phyloP scores from a whole-genome alignment of 2,888 invertebrate species.

The Nasonia oneida region DNA sequence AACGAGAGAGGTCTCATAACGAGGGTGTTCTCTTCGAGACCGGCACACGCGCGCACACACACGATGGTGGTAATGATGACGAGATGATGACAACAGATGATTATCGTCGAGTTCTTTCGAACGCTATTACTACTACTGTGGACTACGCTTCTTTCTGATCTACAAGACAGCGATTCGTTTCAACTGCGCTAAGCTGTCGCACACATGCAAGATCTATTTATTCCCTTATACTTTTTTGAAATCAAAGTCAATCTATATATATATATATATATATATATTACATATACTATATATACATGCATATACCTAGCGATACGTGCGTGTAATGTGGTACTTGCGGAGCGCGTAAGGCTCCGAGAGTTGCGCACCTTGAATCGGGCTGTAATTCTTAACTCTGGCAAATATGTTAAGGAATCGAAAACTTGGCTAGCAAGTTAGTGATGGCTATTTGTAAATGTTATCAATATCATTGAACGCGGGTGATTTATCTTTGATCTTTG shows the following conservation, averaged over 20 bases:
- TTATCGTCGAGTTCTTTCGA: constrained; percentile 54
- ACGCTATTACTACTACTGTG: constrained; percentile 52
- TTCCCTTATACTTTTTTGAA: constrained; percentile 65
- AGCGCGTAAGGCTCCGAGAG: constrained; percentile 52
- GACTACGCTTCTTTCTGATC: constrained; percentile 56
- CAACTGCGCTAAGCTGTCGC: constrained; percentile 70
- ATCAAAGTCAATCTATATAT: constrained; percentile 38
- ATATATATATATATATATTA: constrained; percentile 8
- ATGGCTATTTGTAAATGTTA: constrained; percentile 15
- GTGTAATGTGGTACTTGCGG: not conserved
- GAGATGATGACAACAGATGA: constrained; percentile 69
- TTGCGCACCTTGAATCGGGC: constrained; percentile 56
- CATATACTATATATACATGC: not conserved
- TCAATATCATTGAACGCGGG: constrained; percentile 19
- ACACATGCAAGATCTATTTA: constrained; percentile 76
- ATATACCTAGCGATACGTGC: constrained; percentile 27
- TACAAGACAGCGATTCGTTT: constrained; percentile 51
- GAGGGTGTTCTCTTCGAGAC: constrained; percentile 45
- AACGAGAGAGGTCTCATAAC: not conserved
- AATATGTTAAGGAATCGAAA: constrained; percentile 76
- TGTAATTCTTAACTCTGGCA: constrained; percentile 73
- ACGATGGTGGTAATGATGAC: constrained; percentile 39
- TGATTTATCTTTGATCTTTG: constrained; percentile 33
- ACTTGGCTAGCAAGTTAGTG: constrained; percentile 77
- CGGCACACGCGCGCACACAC: constrained; percentile 56